Conservation (phyloP, 2,113 vertebrate genomes). For the Leptobrachium ailaonicum region DNA sequence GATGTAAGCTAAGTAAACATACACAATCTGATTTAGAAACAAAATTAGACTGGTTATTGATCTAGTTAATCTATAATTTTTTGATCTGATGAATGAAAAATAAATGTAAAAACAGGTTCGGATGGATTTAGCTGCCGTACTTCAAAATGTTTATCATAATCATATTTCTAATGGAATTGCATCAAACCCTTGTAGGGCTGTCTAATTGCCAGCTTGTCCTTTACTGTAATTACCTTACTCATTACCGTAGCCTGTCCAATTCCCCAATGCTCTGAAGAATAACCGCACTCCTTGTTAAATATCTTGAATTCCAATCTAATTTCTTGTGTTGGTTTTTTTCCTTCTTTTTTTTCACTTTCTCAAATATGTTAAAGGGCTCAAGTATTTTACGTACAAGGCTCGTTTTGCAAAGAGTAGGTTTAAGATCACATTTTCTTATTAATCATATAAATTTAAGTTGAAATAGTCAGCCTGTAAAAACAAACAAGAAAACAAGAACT, state of each 20-base stretch:
- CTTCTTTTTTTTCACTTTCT: too few species aligned
- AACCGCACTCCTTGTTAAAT: too few species aligned
- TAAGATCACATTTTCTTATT: too few species aligned
- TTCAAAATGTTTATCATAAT: conserved; percentile 39
- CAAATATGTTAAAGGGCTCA: too few species aligned
- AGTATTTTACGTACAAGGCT: too few species aligned
- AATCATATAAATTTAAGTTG: too few species aligned
- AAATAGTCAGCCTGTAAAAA: too few species aligned
- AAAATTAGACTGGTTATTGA: conserved; percentile 41
- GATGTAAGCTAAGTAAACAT: conserved; percentile 39
- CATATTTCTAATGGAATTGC: conserved; percentile 38
- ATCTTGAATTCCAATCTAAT: too few species aligned
- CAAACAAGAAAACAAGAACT: too few species aligned
- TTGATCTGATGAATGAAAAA: conserved; percentile 45
- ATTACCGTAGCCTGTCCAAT: conserved; percentile 13
- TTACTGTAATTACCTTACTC: conserved; percentile 24
- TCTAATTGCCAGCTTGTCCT: conserved; percentile 33
- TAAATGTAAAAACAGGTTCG: conserved; percentile 37
- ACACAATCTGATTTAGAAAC: conserved; percentile 39
- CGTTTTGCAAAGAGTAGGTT: too few species aligned
- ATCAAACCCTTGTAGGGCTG: conserved; percentile 11
- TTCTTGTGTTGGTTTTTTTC: too few species aligned
- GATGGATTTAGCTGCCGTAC: conserved; percentile 27
- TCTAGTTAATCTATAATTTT: conserved; percentile 43
- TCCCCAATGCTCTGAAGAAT: not conserved